Evolutionary conservation across 1,140 invertebrate genomes (phyloP).

Genomic region (Anastatus disparis): DNA sequence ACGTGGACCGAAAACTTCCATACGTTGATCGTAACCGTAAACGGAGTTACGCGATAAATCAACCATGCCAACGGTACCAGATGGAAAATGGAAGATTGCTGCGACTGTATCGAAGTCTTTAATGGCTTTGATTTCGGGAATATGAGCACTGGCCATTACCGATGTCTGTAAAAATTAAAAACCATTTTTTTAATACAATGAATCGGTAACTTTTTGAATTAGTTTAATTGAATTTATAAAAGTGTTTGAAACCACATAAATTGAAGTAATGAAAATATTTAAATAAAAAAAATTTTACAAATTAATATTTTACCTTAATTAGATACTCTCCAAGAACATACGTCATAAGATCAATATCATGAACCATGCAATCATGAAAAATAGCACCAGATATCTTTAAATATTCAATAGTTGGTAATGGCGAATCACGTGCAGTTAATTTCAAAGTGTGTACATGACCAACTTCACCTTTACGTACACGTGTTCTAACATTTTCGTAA

Average conservation of each 20-base stretch:
- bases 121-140: constrained; percentile 71
- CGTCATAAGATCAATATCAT: constrained; percentile 75
- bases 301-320: constrained; percentile 51
- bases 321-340: constrained; percentile 75
- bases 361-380: constrained; percentile 78
- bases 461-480: constrained; percentile 70
- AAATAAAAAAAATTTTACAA: too few relatives aligned
- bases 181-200: too few relatives aligned
- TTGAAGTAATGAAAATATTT: too few relatives aligned
- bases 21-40: constrained; percentile 78
- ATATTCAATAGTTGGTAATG: constrained; percentile 72
- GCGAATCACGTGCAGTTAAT: constrained; percentile 72
- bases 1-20: constrained; percentile 74
- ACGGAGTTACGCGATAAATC: constrained; percentile 74
- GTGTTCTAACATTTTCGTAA: constrained; percentile 66
- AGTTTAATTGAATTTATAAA: too few relatives aligned
- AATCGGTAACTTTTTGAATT: too few relatives aligned
- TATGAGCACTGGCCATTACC: constrained; percentile 67
- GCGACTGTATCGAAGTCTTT: constrained; percentile 76
- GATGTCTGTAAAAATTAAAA: constrained; percentile 59
- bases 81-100: constrained; percentile 72
- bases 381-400: constrained; percentile 76
- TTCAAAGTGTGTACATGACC: constrained; percentile 74
- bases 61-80: constrained; percentile 72
- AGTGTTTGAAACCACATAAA: too few relatives aligned